Conservation (phyloP, 2,797 vertebrate species). For the Scyliorhinus canicula region DNA sequence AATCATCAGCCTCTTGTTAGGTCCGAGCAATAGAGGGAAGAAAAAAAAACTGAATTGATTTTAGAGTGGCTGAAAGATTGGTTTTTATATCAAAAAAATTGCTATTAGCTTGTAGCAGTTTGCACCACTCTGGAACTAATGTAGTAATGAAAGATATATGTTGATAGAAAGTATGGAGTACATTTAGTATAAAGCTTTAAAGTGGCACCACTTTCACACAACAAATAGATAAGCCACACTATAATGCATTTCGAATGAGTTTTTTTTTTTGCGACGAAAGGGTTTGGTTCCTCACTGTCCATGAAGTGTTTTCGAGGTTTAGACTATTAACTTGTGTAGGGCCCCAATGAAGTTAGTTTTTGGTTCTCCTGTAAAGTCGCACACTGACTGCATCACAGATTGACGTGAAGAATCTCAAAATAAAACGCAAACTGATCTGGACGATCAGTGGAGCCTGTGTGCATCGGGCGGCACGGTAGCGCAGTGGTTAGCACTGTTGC, state of each 20-base stretch:
- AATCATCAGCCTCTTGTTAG: slow-evolving; percentile 30
- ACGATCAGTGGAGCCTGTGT: background rate
- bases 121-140: slow-evolving; percentile 20
- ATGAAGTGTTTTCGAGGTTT: background rate
- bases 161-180: slow-evolving; percentile 17
- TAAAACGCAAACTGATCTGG: slow-evolving; percentile 9
- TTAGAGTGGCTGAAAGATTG: slow-evolving; percentile 36
- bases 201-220: slow-evolving; percentile 1
- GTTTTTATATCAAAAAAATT: slow-evolving; percentile 32
- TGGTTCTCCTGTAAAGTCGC: background rate
- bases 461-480: no score
- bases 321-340: background rate
- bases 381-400: background rate
- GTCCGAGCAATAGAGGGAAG: background rate
- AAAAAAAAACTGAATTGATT: slow-evolving; percentile 30
- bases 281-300: background rate
- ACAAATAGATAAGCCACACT: slow-evolving; percentile 6
- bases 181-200: background rate
- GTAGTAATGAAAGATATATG: slow-evolving; percentile 37
- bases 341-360: background rate
- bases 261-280: background rate
- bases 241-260: slow-evolving; percentile 30
- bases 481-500: no score
- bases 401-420: background rate
- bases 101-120: slow-evolving; percentile 33